Conservation (phyloP, 2,113 vertebrate species). For the Argyrosomus japonicus region DNA sequence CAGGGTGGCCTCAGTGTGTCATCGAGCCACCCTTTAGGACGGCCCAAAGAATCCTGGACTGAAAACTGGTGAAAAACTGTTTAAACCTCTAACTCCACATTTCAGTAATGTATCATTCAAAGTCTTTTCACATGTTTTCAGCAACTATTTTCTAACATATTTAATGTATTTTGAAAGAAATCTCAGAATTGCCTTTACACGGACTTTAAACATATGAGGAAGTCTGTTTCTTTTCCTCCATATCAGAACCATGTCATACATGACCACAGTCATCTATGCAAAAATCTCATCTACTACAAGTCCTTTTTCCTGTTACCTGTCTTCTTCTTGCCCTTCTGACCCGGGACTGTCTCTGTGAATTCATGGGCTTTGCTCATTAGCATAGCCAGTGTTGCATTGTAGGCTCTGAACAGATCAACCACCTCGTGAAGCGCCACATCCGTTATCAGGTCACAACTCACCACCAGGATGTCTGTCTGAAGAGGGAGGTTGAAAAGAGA, state of each 20-base stretch:
- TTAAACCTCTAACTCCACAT: no score
- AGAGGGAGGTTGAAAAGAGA: constrained; percentile 13
- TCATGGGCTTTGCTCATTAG: constrained; percentile 95
- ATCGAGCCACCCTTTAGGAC: no score
- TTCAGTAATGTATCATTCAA: no score
- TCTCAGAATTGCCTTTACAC: no score
- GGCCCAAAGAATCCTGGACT: no score
- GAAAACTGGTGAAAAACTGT: no score
- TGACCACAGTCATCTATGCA: not conserved
- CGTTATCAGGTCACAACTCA: constrained; percentile 97
- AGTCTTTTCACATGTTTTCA: no score
- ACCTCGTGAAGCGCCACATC: constrained; percentile 95
- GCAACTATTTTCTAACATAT: no score
- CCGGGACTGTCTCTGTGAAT: constrained; percentile 90
- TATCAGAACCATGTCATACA: not conserved
- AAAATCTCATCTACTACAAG: not conserved
- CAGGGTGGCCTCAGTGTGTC: no score
- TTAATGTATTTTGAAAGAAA: no score
- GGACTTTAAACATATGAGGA: not conserved
- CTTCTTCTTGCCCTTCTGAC: constrained; percentile 97
- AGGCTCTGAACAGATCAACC: constrained; percentile 96
- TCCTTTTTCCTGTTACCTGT: constrained; percentile 83
- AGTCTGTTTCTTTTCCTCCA: not conserved
- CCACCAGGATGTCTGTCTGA: constrained; percentile 94
- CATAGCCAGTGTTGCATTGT: constrained; percentile 95